Evolutionary conservation across 2,888 invertebrate species (phyloP).

Genomic region (Acleris holmiana): DNA sequence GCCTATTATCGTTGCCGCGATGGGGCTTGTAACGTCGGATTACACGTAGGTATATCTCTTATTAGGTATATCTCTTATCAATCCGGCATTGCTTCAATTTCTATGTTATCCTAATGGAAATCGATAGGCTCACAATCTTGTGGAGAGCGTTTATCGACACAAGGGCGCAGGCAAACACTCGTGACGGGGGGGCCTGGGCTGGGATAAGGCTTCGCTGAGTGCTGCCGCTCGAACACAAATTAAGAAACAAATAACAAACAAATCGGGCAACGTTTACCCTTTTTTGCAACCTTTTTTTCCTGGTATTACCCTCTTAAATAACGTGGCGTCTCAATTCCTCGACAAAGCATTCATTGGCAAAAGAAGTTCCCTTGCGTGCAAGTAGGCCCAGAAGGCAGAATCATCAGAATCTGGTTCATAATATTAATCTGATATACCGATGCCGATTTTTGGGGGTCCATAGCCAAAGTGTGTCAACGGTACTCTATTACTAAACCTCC

Average conservation of each 20-base stretch:
- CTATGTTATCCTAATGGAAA: conserved; percentile 67
- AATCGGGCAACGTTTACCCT: conserved; percentile 15
- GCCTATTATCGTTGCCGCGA: conserved; percentile 8
- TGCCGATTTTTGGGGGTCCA: too few relatives aligned
- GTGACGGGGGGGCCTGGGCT: conserved; percentile 38
- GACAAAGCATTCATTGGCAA: too few relatives aligned
- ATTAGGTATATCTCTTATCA: conserved; percentile 35
- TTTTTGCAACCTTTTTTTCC: too few relatives aligned
- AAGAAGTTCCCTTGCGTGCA: too few relatives aligned
- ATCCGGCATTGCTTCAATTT: conserved; percentile 55
- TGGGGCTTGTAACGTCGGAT: conserved; percentile 14
- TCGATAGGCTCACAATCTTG: conserved; percentile 64
- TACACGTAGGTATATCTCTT: conserved; percentile 24
- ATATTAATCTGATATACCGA: too few relatives aligned
- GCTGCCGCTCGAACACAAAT: conserved; percentile 21
- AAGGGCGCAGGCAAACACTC: conserved; percentile 52
- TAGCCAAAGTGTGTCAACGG: too few relatives aligned
- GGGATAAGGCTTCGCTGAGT: conserved; percentile 42
- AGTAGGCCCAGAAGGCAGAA: too few relatives aligned
- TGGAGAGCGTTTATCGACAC: conserved; percentile 54
- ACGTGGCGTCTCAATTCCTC: too few relatives aligned
- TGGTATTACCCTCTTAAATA: too few relatives aligned
- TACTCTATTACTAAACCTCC: too few relatives aligned
- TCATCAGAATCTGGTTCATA: too few relatives aligned
- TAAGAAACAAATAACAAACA: conserved; percentile 30